Percentiles rank a stretch among this genome's conserved stretches.
Evolutionary conservation across 1,140 invertebrate species (phyloP).

Genomic region (Himalopsyche phryganea): DNA sequence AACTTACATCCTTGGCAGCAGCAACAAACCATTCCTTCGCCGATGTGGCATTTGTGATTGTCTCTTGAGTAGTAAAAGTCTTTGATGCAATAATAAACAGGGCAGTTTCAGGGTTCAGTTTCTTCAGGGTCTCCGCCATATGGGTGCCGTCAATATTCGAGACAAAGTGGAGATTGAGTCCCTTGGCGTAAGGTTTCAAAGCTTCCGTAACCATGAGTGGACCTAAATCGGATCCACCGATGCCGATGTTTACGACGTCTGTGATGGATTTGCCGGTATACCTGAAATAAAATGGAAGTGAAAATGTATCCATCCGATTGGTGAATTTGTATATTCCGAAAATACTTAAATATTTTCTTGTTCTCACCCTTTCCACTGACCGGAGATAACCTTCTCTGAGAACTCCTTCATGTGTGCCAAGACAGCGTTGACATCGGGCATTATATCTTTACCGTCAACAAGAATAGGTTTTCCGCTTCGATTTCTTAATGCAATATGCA

Average conservation of each 20-base stretch:
- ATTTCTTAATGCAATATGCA: slow-evolving; percentile 94
- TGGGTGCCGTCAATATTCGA: slow-evolving; percentile 99
- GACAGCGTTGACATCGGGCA: slow-evolving; percentile 89
- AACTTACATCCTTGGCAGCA: slow-evolving; percentile 77
- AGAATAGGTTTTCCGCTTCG: slow-evolving; percentile 72
- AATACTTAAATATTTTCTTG: slow-evolving; percentile 11
- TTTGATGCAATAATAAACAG: slow-evolving; percentile 99
- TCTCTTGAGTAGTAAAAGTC: slow-evolving; percentile 99
- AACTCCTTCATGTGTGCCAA: slow-evolving; percentile 95
- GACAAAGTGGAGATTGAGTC: slow-evolving; percentile 93
- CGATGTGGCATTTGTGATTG: slow-evolving; percentile 97
- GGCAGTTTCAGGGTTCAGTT: slow-evolving; percentile 87
- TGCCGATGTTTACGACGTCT: slow-evolving; percentile 99
- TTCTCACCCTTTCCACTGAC: slow-evolving; percentile 61
- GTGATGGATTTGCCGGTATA: slow-evolving; percentile 94
- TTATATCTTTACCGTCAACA: slow-evolving; percentile 90
- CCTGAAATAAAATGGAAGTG: slow-evolving; percentile 43
- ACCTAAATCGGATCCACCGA: slow-evolving; percentile 98
- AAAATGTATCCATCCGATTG: too few relatives aligned
- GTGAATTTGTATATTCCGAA: too few relatives aligned
- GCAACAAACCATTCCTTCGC: slow-evolving; percentile 94
- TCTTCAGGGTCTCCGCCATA: slow-evolving; percentile 89
- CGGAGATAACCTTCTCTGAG: slow-evolving; percentile 66
- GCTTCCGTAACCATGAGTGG: slow-evolving; percentile 99
- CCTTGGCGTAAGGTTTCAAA: slow-evolving; percentile 84